These are phyloP conservation scores for Melanotus villosus DNA, from an alignment of 2,888 invertebrate species.

Conservation along the genomic window DNA sequence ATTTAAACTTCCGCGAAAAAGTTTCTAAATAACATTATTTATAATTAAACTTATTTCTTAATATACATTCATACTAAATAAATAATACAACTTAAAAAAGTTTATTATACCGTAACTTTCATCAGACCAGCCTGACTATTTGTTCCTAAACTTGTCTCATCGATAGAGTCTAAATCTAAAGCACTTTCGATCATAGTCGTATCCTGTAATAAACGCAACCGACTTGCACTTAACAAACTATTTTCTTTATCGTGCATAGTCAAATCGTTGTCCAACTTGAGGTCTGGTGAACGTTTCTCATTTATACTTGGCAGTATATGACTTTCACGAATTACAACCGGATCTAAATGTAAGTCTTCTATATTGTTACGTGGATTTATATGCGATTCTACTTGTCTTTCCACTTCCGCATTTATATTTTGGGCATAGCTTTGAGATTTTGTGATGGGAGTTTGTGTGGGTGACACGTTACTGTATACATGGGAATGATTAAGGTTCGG, in stretches of 20 bases:
- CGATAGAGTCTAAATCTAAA: conserved; percentile 88
- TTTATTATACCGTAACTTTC: conserved; percentile 66
- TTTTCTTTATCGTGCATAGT: conserved; percentile 67
- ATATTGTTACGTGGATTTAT: conserved; percentile 59
- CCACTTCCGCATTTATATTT: conserved; percentile 56
- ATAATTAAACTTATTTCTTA: not conserved
- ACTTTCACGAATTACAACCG: conserved; percentile 65
- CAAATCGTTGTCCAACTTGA: conserved; percentile 64
- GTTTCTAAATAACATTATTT: conserved; percentile 6
- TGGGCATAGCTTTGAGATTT: conserved; percentile 64
- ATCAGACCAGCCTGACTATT: conserved; percentile 79
- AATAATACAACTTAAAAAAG: conserved; percentile 20
- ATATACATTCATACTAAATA: conserved; percentile 19
- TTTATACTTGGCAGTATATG: conserved; percentile 60
- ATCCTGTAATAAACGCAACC: conserved; percentile 84
- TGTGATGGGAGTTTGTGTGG: conserved; percentile 52
- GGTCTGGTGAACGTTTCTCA: conserved; percentile 57
- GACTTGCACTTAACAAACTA: conserved; percentile 77
- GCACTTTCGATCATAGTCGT: conserved; percentile 94
- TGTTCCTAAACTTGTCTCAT: conserved; percentile 80
- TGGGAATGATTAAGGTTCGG: conserved; percentile 64
- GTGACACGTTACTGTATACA: conserved; percentile 66
- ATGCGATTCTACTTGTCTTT: conserved; percentile 40
- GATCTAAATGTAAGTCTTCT: conserved; percentile 73
- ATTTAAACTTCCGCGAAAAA: conserved; percentile 25